These are phyloP conservation scores for Malacosoma neustria DNA, from an alignment of 2,888 invertebrate species.

Conservation along the genomic window DNA sequence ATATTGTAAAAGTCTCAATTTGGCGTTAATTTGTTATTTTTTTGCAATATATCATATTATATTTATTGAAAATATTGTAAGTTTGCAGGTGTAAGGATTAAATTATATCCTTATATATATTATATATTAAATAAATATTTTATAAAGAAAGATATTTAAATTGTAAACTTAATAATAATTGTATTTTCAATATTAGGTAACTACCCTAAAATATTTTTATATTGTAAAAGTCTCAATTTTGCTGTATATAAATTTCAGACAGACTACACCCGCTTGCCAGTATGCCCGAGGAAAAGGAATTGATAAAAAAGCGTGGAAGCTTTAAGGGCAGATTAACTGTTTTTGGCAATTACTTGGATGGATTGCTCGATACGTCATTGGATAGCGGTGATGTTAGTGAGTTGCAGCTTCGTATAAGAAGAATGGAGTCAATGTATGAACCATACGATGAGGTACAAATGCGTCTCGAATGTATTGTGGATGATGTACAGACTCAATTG, in stretches of 20 bases:
- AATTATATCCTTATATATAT: too few relatives aligned
- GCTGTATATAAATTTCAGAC: not conserved
- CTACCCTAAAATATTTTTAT: too few relatives aligned
- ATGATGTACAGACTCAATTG: not conserved
- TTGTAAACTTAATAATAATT: too few relatives aligned
- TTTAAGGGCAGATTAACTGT: not conserved
- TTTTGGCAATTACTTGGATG: not conserved
- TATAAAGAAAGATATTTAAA: too few relatives aligned
- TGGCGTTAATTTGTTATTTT: too few relatives aligned
- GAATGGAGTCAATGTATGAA: not conserved
- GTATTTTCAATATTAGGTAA: too few relatives aligned
- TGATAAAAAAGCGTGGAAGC: not conserved
- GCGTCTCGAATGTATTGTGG: not conserved
- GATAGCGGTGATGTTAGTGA: not conserved
- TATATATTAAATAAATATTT: too few relatives aligned
- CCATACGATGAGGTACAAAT: not conserved
- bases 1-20: too few relatives aligned
- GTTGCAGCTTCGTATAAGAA: not conserved
- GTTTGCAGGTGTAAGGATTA: too few relatives aligned
- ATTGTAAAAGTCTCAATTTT: too few relatives aligned
- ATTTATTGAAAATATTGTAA: too few relatives aligned
- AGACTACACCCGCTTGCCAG: not conserved
- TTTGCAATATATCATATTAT: too few relatives aligned
- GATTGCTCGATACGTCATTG: not conserved
- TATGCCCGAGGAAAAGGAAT: not conserved